Percentiles rank a stretch among this genome's conserved stretches.
Evolutionary conservation across 2,888 invertebrate species (phyloP).

Genomic region (Aproaerema taeniolella): DNA sequence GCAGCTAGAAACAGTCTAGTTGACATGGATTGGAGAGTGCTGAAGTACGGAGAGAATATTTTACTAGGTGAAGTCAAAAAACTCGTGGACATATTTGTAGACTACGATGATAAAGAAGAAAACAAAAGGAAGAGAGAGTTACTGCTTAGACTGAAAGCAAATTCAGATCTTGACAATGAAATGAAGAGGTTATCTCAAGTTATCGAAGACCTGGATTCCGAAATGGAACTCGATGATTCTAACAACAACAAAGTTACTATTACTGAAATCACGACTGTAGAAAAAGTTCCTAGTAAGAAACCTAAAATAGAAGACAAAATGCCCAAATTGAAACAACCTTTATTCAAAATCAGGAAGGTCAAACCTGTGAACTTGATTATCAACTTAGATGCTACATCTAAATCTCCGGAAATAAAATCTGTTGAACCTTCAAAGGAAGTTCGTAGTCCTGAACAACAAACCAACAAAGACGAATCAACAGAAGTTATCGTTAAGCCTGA

Average conservation of each 20-base stretch:
- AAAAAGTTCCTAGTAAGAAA: slow-evolving; percentile 29
- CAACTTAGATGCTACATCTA: slow-evolving; percentile 35
- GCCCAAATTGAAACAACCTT: slow-evolving; percentile 46
- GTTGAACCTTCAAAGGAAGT: slow-evolving; percentile 24
- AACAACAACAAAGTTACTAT: slow-evolving; percentile 21
- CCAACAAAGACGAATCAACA: slow-evolving; percentile 42
- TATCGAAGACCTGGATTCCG: slow-evolving; percentile 58
- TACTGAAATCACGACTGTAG: slow-evolving; percentile 30
- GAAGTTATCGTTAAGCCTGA: slow-evolving; percentile 42
- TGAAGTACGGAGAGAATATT: slow-evolving; percentile 70
- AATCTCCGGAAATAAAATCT: slow-evolving; percentile 21
- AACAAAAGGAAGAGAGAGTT: slow-evolving; percentile 44
- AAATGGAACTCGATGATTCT: slow-evolving; percentile 31
- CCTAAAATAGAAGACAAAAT: slow-evolving; percentile 33
- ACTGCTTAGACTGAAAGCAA: slow-evolving; percentile 42
- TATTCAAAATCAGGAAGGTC: slow-evolving; percentile 58
- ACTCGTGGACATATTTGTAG: slow-evolving; percentile 51
- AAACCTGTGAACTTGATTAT: slow-evolving; percentile 47
- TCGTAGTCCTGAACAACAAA: slow-evolving; percentile 40
- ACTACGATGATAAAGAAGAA: slow-evolving; percentile 41
- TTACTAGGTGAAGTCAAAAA: slow-evolving; percentile 64
- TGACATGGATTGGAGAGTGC: slow-evolving; percentile 69
- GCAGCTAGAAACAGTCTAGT: slow-evolving; percentile 58
- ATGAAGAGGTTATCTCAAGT: slow-evolving; percentile 66
- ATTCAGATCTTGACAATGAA: slow-evolving; percentile 58